Base-by-base conservation (phyloP, 2,797 vertebrate genomes). In the Leptodactylus fallax region DNA sequence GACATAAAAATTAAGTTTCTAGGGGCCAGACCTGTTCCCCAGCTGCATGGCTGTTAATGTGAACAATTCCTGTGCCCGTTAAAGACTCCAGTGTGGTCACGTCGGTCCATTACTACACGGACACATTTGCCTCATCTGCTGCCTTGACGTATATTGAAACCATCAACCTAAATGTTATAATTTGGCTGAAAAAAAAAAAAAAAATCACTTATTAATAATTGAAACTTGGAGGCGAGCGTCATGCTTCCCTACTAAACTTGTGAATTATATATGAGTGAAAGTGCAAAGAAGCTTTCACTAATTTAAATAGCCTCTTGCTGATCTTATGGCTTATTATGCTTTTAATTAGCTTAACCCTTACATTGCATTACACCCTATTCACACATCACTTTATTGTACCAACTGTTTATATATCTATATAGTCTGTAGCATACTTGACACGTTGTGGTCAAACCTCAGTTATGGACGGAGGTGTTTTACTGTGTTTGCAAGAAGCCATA, bases 181-280 rank as follows among this genome's bases (percentile, higher is more conserved):
- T 76, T 51, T 51, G 19, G n/a, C 72, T 12, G 71, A 3, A 49
- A 74, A 49, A 47, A 36, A 49, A 45, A 47, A 45, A 74, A 49
- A 74, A 17, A 19, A 11, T 17, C 13, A 11, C 27, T 36, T 21
- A 76, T 78, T 67, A 79, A 85, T 85, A 53, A 61, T 78, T 78
- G 74, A 16, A 19, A 60, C 56, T 53, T 78, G 19, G 60, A 79
- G 72, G 72, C 71, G 47, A 51, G 84, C 60, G 14, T 55, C 84
- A 55, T 27, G 56, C 84, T 51, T 78, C 72, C 67, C 21, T 45
- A 78, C 58, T 49, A 60, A 78, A 51, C 45, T 10, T 23, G 56
- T 85, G 60, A 78, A 85, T 78, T 85, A 85, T 85, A 78, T 6
- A 85, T 85, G 55, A 60, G 14, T 53, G 45, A 49, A 36, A 85